These are phyloP conservation scores for Odiellus spinosus DNA, from an alignment of 2,888 invertebrate species.

Conservation along the genomic window DNA sequence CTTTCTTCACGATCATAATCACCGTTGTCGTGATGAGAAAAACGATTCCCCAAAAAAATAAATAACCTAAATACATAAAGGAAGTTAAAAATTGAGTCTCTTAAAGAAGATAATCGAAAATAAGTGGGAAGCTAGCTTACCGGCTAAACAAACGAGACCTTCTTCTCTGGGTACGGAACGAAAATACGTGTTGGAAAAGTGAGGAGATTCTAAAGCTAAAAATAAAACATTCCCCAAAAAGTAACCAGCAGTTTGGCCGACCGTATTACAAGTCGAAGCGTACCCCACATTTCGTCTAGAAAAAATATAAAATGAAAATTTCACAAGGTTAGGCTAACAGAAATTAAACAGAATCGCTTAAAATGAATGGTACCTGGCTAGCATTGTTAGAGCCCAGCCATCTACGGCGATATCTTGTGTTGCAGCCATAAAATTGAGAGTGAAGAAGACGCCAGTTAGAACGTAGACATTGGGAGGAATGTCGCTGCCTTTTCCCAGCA, in stretches of 20 bases:
- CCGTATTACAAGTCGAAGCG: constrained; percentile 96
- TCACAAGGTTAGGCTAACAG: background rate
- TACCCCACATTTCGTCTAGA: constrained; percentile 81
- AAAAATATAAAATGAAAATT: constrained; percentile 19
- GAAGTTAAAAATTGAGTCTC: background rate
- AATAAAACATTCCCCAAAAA: constrained; percentile 94
- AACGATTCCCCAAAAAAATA: constrained; percentile 85
- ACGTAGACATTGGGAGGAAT: constrained; percentile 50
- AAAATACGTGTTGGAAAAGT: constrained; percentile 87
- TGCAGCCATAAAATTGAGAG: constrained; percentile 87
- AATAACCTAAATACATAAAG: constrained; percentile 46
- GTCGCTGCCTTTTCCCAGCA: constrained; percentile 48
- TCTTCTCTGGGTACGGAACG: constrained; percentile 48
- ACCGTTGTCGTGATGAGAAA: constrained; percentile 80
- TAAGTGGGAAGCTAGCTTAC: constrained; percentile 23
- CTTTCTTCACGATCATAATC: constrained; percentile 65
- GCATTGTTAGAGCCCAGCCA: constrained; percentile 98
- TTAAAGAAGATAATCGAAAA: background rate
- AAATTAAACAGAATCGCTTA: background rate
- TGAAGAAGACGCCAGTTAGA: constrained; percentile 72
- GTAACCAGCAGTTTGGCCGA: constrained; percentile 95
- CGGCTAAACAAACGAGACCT: constrained; percentile 42
- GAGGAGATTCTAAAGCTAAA: constrained; percentile 83
- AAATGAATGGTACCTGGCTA: constrained; percentile 50
- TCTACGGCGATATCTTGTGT: constrained; percentile 99